Percentiles rank a stretch among this genome's conserved stretches.
Evolutionary conservation across 2,113 vertebrate genomes (phyloP).

Genomic region (Leptobrachium leishanense): DNA sequence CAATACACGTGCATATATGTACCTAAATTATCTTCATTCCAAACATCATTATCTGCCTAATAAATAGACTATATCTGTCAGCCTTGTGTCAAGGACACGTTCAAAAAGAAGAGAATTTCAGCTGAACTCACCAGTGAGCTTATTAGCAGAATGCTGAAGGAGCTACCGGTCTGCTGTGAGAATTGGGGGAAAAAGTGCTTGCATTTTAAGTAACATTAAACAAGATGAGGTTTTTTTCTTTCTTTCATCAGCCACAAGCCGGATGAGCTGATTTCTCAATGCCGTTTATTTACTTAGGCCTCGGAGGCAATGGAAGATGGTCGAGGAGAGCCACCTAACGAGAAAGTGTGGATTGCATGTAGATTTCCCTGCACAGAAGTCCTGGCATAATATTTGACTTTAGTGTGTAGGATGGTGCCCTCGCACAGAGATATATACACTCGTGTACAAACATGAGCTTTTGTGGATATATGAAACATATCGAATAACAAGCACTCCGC

Average conservation of each 20-base stretch:
- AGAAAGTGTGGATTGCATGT: conserved; percentile 42
- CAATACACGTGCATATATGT: conserved; percentile 9
- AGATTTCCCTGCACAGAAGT: too few species aligned
- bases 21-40: conserved; percentile 41
- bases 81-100: conserved; percentile 51
- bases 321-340: conserved; percentile 43
- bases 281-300: not conserved
- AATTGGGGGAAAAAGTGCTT: conserved; percentile 56
- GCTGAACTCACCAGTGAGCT: conserved; percentile 58
- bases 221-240: conserved; percentile 31
- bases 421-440: too few species aligned
- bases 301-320: conserved; percentile 46
- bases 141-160: conserved; percentile 55
- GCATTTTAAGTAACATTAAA: conserved; percentile 60
- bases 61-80: conserved; percentile 51
- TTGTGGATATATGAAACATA: too few species aligned
- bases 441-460: too few species aligned
- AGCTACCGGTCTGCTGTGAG: conserved; percentile 55
- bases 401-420: too few species aligned
- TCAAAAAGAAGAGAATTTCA: conserved; percentile 54
- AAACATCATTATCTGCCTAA: conserved; percentile 56
- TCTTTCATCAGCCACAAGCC: conserved; percentile 56
- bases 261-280: conserved; percentile 51
- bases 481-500: too few species aligned
- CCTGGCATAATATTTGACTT: too few species aligned